These are phyloP conservation scores for Loriculus beryllinus DNA, from an alignment of 2,797 vertebrate species.

Conservation along the genomic window DNA sequence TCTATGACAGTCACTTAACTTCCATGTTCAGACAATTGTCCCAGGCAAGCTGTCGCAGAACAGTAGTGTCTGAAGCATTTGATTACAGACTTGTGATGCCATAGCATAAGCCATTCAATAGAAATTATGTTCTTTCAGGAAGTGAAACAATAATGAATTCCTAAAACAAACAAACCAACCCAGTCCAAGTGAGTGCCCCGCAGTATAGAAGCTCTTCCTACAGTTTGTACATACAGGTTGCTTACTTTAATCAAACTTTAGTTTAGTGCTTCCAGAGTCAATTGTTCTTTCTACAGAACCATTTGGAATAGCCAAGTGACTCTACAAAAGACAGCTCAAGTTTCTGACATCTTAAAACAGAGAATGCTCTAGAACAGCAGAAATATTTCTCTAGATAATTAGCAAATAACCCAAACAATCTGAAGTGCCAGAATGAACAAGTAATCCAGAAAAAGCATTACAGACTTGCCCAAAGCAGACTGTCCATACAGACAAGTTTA, in stretches of 20 bases:
- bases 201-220: background rate
- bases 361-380: background rate
- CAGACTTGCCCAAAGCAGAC: background rate
- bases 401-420: background rate
- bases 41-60: background rate
- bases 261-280: background rate
- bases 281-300: background rate
- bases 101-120: background rate
- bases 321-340: background rate
- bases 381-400: background rate
- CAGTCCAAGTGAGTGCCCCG: accelerated
- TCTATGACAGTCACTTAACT: background rate
- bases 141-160: background rate
- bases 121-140: background rate
- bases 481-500: background rate
- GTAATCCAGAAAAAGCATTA: background rate
- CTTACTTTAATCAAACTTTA: background rate
- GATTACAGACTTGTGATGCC: background rate
- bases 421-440: background rate
- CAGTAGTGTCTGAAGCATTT: background rate
- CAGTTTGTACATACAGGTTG: background rate
- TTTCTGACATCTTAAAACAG: background rate
- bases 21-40: background rate
- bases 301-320: background rate
- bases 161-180: background rate